A percentile compares a stretch with the other conserved stretches of the same genome.
These are phyloP conservation scores for Epinephelus malabaricus DNA, from an alignment of 2,797 vertebrate species.

Conservation along the genomic window DNA sequence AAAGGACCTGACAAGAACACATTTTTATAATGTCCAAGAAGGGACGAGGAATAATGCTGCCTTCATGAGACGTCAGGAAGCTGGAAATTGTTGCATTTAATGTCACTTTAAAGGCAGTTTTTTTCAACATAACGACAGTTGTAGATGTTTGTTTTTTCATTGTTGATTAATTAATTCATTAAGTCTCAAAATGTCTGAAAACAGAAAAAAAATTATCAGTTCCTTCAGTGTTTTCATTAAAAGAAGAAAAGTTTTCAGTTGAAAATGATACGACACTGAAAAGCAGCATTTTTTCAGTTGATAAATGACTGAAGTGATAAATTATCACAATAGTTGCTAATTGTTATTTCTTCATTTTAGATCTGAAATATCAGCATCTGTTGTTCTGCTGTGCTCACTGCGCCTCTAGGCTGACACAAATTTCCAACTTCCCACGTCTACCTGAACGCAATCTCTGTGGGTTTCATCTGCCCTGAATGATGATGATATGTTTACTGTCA, in stretches of 20 bases:
- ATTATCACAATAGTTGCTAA: too few species aligned
- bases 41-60: conserved; percentile 5
- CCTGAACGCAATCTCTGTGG: neutral
- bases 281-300: too few species aligned
- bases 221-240: too few species aligned
- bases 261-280: too few species aligned
- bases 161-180: too few species aligned
- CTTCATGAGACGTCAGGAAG: conserved; percentile 23
- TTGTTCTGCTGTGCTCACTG: conserved; percentile 20
- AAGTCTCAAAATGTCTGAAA: too few species aligned
- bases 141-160: too few species aligned
- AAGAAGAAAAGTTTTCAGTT: too few species aligned
- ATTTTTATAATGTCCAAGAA: conserved; percentile 2
- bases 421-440: neutral
- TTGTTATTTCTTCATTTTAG: too few species aligned
- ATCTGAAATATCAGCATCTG: too few species aligned
- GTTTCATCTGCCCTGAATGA: neutral
- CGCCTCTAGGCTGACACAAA: neutral
- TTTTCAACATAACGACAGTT: neutral
- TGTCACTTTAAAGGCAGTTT: neutral
- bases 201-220: too few species aligned
- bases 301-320: too few species aligned
- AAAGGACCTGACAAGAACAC: conserved; percentile 19
- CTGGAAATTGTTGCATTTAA: conserved; percentile 24
- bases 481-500: conserved; percentile 4